Percentiles rank a stretch among this genome's conserved stretches.
Conservation (phyloP, 2,797 vertebrate genomes). For the Sparidentex hasta region DNA sequence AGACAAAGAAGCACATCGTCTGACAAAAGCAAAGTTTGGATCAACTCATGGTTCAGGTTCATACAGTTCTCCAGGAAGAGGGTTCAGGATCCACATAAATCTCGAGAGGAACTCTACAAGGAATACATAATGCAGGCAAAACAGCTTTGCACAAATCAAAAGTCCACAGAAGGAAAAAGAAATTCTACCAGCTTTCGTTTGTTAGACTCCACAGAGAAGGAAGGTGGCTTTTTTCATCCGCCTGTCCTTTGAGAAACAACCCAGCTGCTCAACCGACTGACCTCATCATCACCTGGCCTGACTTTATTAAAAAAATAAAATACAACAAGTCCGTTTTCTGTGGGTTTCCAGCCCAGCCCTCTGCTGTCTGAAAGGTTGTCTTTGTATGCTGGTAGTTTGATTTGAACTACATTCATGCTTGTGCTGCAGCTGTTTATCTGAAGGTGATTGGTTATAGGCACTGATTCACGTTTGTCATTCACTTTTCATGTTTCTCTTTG, state of each 20-base stretch:
- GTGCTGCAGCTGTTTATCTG: constrained; percentile 74
- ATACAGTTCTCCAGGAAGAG: constrained; percentile 73
- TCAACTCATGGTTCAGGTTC: constrained; percentile 59
- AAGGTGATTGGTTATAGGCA: constrained; percentile 76
- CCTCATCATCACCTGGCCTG: constrained; percentile 31
- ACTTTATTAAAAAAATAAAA: constrained; percentile 49
- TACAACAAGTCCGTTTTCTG: constrained; percentile 46
- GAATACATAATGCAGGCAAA: constrained; percentile 69
- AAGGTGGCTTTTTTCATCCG: constrained; percentile 84
- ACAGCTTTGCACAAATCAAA: constrained; percentile 74
- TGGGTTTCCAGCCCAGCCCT: constrained; percentile 53
- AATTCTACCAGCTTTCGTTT: constrained; percentile 78
- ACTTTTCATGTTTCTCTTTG: constrained; percentile 7
- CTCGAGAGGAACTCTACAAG: constrained; percentile 74
- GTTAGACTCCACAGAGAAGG: constrained; percentile 82
- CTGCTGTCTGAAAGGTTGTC: constrained; percentile 44
- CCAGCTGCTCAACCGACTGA: constrained; percentile 42
- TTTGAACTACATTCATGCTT: constrained; percentile 80
- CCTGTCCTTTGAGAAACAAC: constrained; percentile 49
- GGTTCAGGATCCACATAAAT: constrained; percentile 69
- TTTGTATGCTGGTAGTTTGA: constrained; percentile 72
- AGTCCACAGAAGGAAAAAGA: constrained; percentile 74
- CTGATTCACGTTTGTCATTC: constrained; percentile 64
- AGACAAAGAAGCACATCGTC: constrained; percentile 82
- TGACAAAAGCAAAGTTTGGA: constrained; percentile 75